Evolutionary conservation across 92 coral and sea anemone genomes (phyloP).

Genomic region (Chrysogorgia sp.): DNA sequence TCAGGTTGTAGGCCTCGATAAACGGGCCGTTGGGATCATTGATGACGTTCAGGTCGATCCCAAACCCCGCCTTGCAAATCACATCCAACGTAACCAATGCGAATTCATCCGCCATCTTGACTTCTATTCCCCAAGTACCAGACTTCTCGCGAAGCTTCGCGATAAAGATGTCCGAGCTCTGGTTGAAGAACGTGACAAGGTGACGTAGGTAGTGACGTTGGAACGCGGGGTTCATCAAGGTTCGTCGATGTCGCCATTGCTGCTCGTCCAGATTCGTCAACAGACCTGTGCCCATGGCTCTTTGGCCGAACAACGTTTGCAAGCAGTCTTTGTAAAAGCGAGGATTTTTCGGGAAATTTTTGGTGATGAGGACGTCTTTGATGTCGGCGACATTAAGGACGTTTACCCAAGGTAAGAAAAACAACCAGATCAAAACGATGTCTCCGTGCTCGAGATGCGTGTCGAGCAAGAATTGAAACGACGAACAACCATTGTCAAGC

Average conservation of each 20-base stretch:
- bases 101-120: slow-evolving; percentile 65
- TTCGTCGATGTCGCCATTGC: slow-evolving; percentile 71
- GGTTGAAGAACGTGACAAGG: slow-evolving; percentile 70
- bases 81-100: slow-evolving; percentile 75
- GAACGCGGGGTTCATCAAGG: slow-evolving; percentile 76
- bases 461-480: slow-evolving; percentile 36
- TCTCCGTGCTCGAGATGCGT: slow-evolving; percentile 28
- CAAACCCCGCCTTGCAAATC: slow-evolving; percentile 79
- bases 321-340: slow-evolving; percentile 49
- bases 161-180: slow-evolving; percentile 67
- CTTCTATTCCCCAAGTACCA: slow-evolving; percentile 61
- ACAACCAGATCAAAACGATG: slow-evolving; percentile 22
- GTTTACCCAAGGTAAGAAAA: slow-evolving; percentile 31
- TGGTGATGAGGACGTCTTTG: slow-evolving; percentile 54
- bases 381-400: slow-evolving; percentile 31
- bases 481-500: slow-evolving; percentile 35
- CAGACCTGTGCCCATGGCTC: slow-evolving; percentile 63
- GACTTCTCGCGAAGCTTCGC: slow-evolving; percentile 61
- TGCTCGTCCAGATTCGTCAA: slow-evolving; percentile 63
- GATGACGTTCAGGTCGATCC: slow-evolving; percentile 69
- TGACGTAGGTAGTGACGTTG: slow-evolving; percentile 78
- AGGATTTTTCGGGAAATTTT: slow-evolving; percentile 66
- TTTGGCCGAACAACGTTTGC: slow-evolving; percentile 41
- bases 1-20: slow-evolving; percentile 61
- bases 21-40: slow-evolving; percentile 66